Conservation (phyloP, 2,888 invertebrate genomes). For the Ophonus ardosiacus region DNA sequence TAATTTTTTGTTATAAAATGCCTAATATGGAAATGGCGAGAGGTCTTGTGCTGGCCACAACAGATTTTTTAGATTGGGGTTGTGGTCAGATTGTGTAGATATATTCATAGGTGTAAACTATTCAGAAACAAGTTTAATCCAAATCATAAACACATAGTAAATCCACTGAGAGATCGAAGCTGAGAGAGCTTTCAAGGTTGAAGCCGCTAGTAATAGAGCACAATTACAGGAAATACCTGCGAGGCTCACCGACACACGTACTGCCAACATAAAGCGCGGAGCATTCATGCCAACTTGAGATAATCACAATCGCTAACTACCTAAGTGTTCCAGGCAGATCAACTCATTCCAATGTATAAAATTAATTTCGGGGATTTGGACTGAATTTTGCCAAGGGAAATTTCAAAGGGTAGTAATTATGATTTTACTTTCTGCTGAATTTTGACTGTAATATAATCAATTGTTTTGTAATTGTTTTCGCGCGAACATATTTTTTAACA, state of each 20-base stretch:
- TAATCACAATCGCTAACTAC: constrained; percentile 34
- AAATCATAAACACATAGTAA: constrained; percentile 23
- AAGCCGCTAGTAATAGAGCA: constrained; percentile 25
- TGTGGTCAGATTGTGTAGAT: neutral
- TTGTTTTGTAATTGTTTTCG: constrained; percentile 9
- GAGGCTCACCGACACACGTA: constrained; percentile 42
- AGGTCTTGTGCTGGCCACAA: too few relatives aligned
- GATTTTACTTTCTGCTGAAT: constrained; percentile 6
- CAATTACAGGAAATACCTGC: constrained; percentile 46
- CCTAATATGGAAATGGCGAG: too few relatives aligned
- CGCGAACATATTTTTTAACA: neutral
- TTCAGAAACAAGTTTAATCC: constrained; percentile 11
- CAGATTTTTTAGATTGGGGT: too few relatives aligned
- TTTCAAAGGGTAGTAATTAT: constrained; percentile 29
- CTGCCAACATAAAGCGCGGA: constrained; percentile 22
- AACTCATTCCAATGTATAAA: constrained; percentile 36
- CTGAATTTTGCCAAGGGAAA: constrained; percentile 19
- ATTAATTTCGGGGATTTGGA: constrained; percentile 34
- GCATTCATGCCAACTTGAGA: constrained; percentile 39
- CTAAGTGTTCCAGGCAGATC: constrained; percentile 25
- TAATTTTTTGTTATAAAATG: too few relatives aligned
- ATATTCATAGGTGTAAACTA: neutral
- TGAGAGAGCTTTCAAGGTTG: constrained; percentile 6
- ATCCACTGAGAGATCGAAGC: neutral
- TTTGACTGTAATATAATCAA: constrained; percentile 22